A percentile compares a stretch with the other conserved stretches of the same genome.
phyloP scores from a whole-genome alignment of 2,888 invertebrate genomes.

The Dromius quadrimaculatus region DNA sequence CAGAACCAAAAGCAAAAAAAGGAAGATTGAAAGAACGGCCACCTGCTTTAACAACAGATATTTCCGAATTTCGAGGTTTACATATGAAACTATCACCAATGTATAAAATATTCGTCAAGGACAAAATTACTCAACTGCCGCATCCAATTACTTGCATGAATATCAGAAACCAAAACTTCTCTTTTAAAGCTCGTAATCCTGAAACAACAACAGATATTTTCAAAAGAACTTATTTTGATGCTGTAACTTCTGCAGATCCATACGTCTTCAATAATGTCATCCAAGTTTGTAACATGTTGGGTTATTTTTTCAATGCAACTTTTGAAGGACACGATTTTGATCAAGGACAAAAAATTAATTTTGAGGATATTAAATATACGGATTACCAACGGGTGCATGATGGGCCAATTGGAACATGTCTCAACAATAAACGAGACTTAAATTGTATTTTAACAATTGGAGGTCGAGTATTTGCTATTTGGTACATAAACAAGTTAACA shows the following conservation, averaged over 20 bases:
- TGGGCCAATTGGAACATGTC: slow-evolving; percentile 72
- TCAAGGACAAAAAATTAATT: slow-evolving; percentile 19
- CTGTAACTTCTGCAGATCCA: neutral
- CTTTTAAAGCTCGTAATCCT: slow-evolving; percentile 8
- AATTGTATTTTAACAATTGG: slow-evolving; percentile 78
- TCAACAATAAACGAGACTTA: slow-evolving; percentile 74
- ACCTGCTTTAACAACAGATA: slow-evolving; percentile 64
- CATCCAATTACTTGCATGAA: neutral
- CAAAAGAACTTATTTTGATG: slow-evolving; percentile 21
- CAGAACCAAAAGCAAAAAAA: slow-evolving; percentile 52
- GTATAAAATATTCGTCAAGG: slow-evolving; percentile 70
- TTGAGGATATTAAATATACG: neutral
- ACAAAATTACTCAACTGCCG: slow-evolving; percentile 58
- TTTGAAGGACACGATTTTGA: slow-evolving; percentile 29
- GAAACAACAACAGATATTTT: slow-evolving; percentile 7
- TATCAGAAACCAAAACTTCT: neutral
- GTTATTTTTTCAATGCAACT: neutral
- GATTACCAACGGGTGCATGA: slow-evolving; percentile 69
- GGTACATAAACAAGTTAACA: slow-evolving; percentile 66
- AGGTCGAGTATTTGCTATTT: slow-evolving; percentile 79
- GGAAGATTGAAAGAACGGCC: slow-evolving; percentile 70
- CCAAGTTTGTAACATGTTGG: neutral
- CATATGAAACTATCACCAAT: slow-evolving; percentile 74
- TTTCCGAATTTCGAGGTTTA: slow-evolving; percentile 72
- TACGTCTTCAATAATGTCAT: neutral